These are phyloP conservation scores for Heliconius congener DNA, from an alignment of 1,140 invertebrate species.

Conservation along the genomic window DNA sequence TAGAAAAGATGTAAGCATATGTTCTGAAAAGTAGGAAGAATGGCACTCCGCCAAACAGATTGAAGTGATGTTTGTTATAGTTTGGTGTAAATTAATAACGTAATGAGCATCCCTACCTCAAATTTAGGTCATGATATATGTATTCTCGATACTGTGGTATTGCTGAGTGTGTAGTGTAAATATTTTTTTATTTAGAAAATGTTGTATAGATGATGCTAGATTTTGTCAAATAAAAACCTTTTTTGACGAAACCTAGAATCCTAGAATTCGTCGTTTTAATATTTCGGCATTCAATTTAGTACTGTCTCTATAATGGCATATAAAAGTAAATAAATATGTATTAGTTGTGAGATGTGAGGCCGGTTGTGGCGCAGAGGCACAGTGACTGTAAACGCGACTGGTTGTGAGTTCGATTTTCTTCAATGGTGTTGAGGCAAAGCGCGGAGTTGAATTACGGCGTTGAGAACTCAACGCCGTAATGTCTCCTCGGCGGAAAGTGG, in stretches of 20 bases:
- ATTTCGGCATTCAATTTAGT: background rate
- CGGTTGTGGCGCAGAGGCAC: no score
- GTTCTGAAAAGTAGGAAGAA: constrained; percentile 6
- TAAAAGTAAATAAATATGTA: background rate
- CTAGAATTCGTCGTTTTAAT: background rate
- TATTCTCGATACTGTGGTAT: background rate
- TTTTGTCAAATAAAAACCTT: background rate
- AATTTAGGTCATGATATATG: background rate
- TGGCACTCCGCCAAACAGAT: background rate
- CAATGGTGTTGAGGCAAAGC: no score
- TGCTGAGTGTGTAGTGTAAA: no score
- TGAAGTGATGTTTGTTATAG: background rate
- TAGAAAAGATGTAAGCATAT: constrained; percentile 28
- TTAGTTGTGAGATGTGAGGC: no score
- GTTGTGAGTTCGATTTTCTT: no score
- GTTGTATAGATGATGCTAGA: background rate
- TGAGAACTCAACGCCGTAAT: no score
- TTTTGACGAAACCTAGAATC: no score
- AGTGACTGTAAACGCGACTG: no score
- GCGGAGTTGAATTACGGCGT: no score
- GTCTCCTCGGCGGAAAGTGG: no score
- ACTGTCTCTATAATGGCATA: background rate
- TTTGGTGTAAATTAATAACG: background rate
- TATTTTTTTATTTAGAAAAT: no score
- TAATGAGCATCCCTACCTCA: background rate